Evolutionary conservation across 2,888 invertebrate genomes (phyloP), one percentile per base, ranked within the genome.

Genomic region (Lycocerus yunnanus): DNA sequence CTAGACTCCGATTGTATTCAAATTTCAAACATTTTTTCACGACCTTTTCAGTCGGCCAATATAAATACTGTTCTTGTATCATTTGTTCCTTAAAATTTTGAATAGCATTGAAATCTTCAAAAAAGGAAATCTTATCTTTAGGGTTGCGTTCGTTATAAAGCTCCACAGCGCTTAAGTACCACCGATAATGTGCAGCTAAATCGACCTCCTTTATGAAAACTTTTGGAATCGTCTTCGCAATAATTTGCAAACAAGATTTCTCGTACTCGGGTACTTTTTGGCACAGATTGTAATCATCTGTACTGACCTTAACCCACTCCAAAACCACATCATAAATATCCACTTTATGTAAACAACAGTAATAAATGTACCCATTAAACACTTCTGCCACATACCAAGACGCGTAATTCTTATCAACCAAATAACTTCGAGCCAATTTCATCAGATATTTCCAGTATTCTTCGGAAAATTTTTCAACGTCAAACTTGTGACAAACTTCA

Each of bases 381-480:
- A 63, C 3, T 8, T 18, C n/a, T 8, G 18, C 3, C 4, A n/a
- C 14, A 20, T 0, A 13, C 13, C n/a, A 63, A 18, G 6, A 14
- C 15, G 2, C 6, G 8, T 63, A 63, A 1, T 0, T 15, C 18
- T 16, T 20, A 18, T 63, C 61, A 1, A 43, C 6, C n/a, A 43
- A 6, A n/a, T n/a, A 43, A 5, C 43, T n/a, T n/a, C 15, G 21
- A 9, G 66, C 11, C 2, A 66, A 15, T 24, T 69, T 66, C 16
- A 43, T 63, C 11, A 76, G 9, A 14, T n/a, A 15, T 1, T 58
- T 68, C 76, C 76, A 76, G 15, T 76, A 73, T 11, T 69, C 21
- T n/a, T 61, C 21, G 3, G 16, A 21, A 9, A 76, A 20, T 20
- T 71, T 68, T 60, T n/a, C 9, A n/a, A 63, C 14, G n/a, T 71